Base-by-base conservation (phyloP, 2,113 vertebrate genomes). In the Pipa parva region DNA sequence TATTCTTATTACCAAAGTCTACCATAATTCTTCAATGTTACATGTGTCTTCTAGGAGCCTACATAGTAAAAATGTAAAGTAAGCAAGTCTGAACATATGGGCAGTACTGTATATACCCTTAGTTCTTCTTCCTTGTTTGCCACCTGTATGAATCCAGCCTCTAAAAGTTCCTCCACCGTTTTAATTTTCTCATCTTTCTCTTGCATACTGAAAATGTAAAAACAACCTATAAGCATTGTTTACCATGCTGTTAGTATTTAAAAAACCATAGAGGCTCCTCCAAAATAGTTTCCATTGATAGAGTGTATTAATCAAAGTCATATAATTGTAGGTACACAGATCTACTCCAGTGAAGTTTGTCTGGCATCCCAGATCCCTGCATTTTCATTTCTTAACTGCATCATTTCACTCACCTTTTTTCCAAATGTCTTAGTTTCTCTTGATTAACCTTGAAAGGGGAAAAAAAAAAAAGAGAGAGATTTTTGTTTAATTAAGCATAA, bases 111-210 rank as follows among this genome's bases (percentile, higher is more conserved):
- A 31, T 57, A 85, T 85, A 97, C 97, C 89, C 91, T 92, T 36
- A 99, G 82, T 48, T 93, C 88, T n/a, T 95, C 94, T 62, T 95
- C 93, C 75, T 95, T 98, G 75, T 95, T 97, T 68, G 95, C 95
- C 84, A 98, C 87, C 79, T 99, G 86, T 72, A 99, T 98, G 60
- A 98, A 87, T 58, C 94, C 93, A 67, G 92, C 80, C 77, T 98
- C 93, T 68, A 99, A 85, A 63, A 99, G 83, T 66, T 83, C 87
- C 80, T 99, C 94, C 25, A 97, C 89, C 0, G 92, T 96, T 84
- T 90, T 97, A 73, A 98, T 88, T 79, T 95, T 98, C 59, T 96
- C 94, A 61, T 97, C 94, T 49, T 87, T 93, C 74, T 97, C 93
- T 72, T 85, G 87, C 76, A 97, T 89, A 63, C 85, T 85, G 63